Evolutionary conservation across 2,113 vertebrate genomes (phyloP).

Genomic region (Blennius ocellaris): DNA sequence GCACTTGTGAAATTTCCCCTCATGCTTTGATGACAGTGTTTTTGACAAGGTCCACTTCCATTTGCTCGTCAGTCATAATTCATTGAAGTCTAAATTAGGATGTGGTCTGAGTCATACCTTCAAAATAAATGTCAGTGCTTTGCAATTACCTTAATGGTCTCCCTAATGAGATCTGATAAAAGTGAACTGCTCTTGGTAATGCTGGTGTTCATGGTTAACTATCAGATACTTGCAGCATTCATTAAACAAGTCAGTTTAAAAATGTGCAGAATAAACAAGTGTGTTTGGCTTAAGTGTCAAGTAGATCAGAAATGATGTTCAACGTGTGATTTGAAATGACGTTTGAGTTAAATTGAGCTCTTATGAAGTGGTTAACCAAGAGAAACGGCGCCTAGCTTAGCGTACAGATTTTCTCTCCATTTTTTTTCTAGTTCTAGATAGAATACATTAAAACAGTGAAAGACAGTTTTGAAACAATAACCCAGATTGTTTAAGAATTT

Average conservation of each 20-base stretch:
- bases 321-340: no score
- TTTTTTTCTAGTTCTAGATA: no score
- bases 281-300: no score
- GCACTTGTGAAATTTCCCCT: neutral
- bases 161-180: conserved; percentile 62
- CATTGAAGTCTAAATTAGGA: conserved; percentile 26
- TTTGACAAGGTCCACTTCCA: neutral
- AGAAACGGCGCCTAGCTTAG: no score
- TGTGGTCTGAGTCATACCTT: conserved; percentile 36
- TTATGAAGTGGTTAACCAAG: no score
- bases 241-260: neutral
- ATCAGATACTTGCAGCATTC: neutral
- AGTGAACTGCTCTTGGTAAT: conserved; percentile 17
- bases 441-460: no score
- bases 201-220: conserved; percentile 10
- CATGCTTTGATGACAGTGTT: neutral
- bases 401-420: no score
- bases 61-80: conserved; percentile 21
- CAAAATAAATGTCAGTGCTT: conserved; percentile 66
- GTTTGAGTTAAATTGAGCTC: no score
- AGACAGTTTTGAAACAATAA: no score
- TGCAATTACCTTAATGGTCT: conserved; percentile 53
- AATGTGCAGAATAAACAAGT: no score
- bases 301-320: no score
- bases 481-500: no score